Percentiles rank a stretch among this genome's conserved stretches.
These are phyloP conservation scores for Oscheius sp. DNA, from an alignment of 2,888 invertebrate genomes.

Conservation along the genomic window DNA sequence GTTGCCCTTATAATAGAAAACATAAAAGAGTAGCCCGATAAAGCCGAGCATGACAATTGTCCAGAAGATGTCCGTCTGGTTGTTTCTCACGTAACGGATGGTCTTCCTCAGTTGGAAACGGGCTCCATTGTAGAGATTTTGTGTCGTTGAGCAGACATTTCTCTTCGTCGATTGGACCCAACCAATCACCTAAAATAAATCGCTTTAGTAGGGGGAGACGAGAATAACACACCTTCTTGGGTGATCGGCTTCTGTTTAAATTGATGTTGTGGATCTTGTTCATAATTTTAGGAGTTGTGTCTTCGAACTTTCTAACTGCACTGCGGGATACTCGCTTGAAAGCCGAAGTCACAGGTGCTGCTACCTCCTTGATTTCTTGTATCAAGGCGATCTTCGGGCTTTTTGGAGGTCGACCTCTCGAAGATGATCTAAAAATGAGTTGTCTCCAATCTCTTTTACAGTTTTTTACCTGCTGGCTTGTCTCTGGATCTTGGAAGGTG, in stretches of 20 bases:
- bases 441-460: neutral
- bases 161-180: slow-evolving; percentile 1
- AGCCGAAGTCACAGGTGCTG: neutral
- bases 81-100: neutral
- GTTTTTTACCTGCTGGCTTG: slow-evolving; percentile 10
- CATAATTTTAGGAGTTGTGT: neutral
- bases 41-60: slow-evolving; percentile 21
- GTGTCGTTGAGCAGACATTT: neutral
- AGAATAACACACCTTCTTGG: slow-evolving; percentile 6
- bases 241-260: slow-evolving; percentile 1
- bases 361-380: neutral
- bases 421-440: slow-evolving; percentile 19
- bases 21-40: slow-evolving; percentile 14
- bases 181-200: neutral
- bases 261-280: neutral
- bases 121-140: neutral
- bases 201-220: neutral
- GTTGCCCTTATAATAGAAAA: slow-evolving; percentile 21
- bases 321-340: slow-evolving; percentile 1
- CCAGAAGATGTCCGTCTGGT: slow-evolving; percentile 27
- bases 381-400: no score
- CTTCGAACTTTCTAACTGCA: neutral
- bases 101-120: neutral
- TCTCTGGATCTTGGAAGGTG: neutral
- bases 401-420: neutral